Base-by-base conservation (phyloP, 2,888 invertebrate species). In the Melangyna quadrimaculata region DNA sequence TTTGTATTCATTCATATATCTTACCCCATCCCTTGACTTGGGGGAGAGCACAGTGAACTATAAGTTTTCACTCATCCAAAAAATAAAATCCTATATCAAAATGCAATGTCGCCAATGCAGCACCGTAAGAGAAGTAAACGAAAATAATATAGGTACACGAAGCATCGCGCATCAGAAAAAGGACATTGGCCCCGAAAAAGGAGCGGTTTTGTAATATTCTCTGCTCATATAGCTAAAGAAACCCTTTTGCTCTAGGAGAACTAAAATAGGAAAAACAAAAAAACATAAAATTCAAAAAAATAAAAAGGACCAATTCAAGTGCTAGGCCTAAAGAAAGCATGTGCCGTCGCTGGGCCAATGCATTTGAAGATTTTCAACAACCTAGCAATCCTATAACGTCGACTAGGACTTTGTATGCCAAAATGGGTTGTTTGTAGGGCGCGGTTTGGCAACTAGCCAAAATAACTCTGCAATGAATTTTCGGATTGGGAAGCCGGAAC, bases 381-480 rank as follows among this genome's bases (percentile, higher is more conserved):
- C 55, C 73, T 51, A 43, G n/a, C 48, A 51, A 27, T 61, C 27
- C 80, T 86, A 81, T 86, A 86, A 53, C 72, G 9, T 48, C 17
- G 63, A 17, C 77, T 81, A 81, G 71, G 37, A 70, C 69, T 63
- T 86, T 86, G 86, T 86, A 86, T 86, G 86, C 48, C 77, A 78
- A 86, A 86, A 73, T 86, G 86, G 86, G 86, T 81, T 86, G 86
- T 78, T 81, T 81, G 77, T 63, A 81, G 86, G 86, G 86, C 86
- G 86, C 86, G 86, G 86, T 86, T 86, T 86, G 86, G 86, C 86
- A 86, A 86, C 72, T 81, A 70, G 86, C 86, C 86, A 86, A 81
- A 65, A n/a, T n/a, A 86, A 77, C 81, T 80, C 53, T 65, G 77
- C 72, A 81, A 78, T 78, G 81, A 81, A 86, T 81, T 86, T 86